Percentiles rank a stretch among this genome's conserved stretches.
Conservation (phyloP, 2,888 invertebrate species). For the Anarsia innoxiella region DNA sequence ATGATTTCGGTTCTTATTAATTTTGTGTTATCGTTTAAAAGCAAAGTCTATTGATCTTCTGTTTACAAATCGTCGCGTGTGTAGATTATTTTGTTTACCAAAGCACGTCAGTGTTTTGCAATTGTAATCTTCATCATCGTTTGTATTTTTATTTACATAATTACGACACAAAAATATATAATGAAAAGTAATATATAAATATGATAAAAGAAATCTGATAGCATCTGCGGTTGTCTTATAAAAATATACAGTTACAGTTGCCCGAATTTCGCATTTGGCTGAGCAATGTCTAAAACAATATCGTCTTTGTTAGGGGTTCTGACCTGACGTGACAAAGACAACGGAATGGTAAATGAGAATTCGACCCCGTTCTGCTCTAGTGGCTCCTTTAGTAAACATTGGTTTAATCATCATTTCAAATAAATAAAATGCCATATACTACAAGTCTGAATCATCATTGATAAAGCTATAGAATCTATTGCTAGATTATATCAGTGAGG, state of each 20-base stretch:
- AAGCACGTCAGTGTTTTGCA: slow-evolving; percentile 29
- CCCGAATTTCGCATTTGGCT: slow-evolving; percentile 13
- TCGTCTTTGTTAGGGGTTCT: slow-evolving; percentile 12
- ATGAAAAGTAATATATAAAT: too few relatives aligned
- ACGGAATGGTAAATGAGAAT: slow-evolving; percentile 2
- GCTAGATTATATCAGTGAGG: slow-evolving; percentile 21
- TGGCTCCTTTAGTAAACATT: too few relatives aligned
- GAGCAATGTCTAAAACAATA: slow-evolving; percentile 15
- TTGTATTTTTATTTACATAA: slow-evolving; percentile 11
- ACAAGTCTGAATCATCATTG: slow-evolving; percentile 23
- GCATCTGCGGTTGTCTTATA: slow-evolving; percentile 1
- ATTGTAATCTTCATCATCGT: slow-evolving; percentile 26
- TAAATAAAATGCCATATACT: too few relatives aligned
- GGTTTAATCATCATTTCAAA: too few relatives aligned
- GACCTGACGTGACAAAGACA: slow-evolving; percentile 5
- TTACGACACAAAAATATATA: too few relatives aligned
- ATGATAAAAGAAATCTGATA: neutral
- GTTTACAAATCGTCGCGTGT: neutral
- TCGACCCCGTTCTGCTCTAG: slow-evolving; percentile 6
- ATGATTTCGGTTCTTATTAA: too few relatives aligned
- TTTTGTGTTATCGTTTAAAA: too few relatives aligned
- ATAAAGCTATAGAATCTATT: slow-evolving; percentile 25
- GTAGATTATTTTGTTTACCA: slow-evolving; percentile 23
- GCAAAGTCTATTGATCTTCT: too few relatives aligned
- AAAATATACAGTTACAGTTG: slow-evolving; percentile 6